Evolutionary conservation across 2,888 invertebrate species (phyloP).

Genomic region (Phrixothrix hirtus): DNA sequence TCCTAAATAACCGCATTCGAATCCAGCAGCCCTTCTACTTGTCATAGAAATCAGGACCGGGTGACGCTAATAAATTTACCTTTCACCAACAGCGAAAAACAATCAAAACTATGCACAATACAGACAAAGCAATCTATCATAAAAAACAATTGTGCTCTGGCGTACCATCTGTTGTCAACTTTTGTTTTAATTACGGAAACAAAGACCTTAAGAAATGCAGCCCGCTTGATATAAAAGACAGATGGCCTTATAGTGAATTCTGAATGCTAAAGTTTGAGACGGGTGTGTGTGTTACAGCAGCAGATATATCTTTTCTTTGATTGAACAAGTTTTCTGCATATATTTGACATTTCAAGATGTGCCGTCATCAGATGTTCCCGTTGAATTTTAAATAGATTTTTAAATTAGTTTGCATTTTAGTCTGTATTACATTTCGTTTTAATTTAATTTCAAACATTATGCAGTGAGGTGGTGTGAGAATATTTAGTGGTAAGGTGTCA

Average conservation of each 20-base stretch:
- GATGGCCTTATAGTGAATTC: conserved; percentile 39
- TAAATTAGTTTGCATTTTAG: conserved; percentile 12
- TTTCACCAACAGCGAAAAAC: conserved; percentile 53
- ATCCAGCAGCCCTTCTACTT: conserved; percentile 32
- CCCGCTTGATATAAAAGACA: conserved; percentile 41
- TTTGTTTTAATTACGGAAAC: conserved; percentile 56
- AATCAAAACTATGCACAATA: conserved; percentile 55
- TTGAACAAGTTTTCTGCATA: conserved; percentile 32
- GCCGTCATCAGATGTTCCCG: conserved; percentile 11
- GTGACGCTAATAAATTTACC: conserved; percentile 54
- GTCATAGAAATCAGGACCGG: conserved; percentile 49
- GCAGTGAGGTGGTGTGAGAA: conserved; percentile 17
- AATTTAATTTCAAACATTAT: conserved; percentile 29
- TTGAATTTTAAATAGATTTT: conserved; percentile 21
- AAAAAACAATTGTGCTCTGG: conserved; percentile 52
- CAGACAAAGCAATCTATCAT: conserved; percentile 55
- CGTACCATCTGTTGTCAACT: conserved; percentile 53
- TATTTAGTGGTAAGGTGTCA: conserved; percentile 41
- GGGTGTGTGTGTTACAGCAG: conserved; percentile 28
- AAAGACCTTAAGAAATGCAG: conserved; percentile 51
- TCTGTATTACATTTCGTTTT: conserved; percentile 8
- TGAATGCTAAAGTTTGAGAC: conserved; percentile 34
- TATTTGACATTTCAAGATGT: conserved; percentile 24
- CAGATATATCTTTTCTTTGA: conserved; percentile 34
- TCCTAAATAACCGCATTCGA: conserved; percentile 34